Conservation (phyloP, 2,797 vertebrate genomes). For the Pteronotus mesoamericanus region DNA sequence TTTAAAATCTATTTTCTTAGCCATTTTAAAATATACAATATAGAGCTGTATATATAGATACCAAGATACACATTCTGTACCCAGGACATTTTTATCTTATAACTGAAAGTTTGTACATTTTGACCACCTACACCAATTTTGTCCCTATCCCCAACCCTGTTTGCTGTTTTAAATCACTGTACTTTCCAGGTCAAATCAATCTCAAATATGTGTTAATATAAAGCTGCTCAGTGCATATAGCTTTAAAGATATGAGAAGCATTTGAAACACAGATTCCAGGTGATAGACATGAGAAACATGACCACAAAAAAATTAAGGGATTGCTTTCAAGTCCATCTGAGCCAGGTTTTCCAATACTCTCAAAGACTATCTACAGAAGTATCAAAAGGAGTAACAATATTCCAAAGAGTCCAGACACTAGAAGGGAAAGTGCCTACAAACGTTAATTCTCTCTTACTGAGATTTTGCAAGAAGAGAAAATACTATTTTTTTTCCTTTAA, state of each 20-base stretch:
- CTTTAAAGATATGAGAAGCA: background rate
- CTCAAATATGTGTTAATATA: background rate
- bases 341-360: background rate
- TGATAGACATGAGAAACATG: background rate
- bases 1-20: background rate
- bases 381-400: background rate
- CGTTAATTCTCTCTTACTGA: background rate
- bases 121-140: background rate
- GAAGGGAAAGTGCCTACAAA: background rate
- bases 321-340: background rate
- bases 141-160: background rate
- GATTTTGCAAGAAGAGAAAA: background rate
- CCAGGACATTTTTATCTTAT: background rate
- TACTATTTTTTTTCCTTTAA: background rate
- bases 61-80: background rate
- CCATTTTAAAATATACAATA: background rate
- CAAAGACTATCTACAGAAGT: background rate
- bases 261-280: background rate
- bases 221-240: background rate
- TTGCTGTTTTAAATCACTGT: background rate
- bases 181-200: background rate
- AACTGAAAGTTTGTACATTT: background rate
- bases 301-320: background rate
- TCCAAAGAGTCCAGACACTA: background rate
- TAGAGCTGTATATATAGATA: background rate